phyloP scores from a whole-genome alignment of 64 coral and sea anemone genomes.

The Porites lutea region DNA sequence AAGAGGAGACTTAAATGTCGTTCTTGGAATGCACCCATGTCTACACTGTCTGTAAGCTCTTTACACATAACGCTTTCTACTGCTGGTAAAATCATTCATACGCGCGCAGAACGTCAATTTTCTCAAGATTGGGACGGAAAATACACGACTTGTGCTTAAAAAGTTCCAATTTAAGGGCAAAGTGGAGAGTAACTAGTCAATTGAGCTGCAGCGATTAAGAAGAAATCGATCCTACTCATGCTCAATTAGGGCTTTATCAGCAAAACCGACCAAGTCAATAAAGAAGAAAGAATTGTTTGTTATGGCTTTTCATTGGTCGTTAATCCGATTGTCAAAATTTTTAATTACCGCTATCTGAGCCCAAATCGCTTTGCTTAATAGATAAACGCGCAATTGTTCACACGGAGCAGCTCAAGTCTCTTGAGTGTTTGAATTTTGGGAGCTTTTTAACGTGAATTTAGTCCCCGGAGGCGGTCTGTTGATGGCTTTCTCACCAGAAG shows the following conservation, averaged over 20 bases:
- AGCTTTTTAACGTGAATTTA: not conserved
- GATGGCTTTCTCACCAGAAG: conserved; percentile 34
- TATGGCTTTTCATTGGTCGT: conserved; percentile 75
- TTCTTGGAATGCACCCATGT: not conserved
- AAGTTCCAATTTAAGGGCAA: not conserved
- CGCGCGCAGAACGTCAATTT: not conserved
- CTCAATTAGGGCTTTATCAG: conserved; percentile 42
- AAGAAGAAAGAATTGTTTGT: conserved; percentile 64
- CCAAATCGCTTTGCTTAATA: conserved; percentile 63
- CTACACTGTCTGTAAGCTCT: conserved; percentile 8
- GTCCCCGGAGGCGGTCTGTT: conserved; percentile 33
- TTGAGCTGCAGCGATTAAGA: conserved; percentile 25
- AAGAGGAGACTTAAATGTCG: conserved; percentile 28
- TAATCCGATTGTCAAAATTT: conserved; percentile 80
- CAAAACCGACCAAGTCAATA: conserved; percentile 79
- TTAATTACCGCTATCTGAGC: conserved; percentile 84
- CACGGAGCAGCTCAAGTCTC: conserved; percentile 42
- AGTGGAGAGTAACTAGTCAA: not conserved
- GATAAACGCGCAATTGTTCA: conserved; percentile 82
- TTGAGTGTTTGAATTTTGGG: conserved; percentile 6
- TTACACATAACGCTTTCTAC: not conserved
- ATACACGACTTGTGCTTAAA: not conserved
- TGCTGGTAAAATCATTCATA: not conserved
- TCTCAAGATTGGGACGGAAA: not conserved
- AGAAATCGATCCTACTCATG: conserved; percentile 40